Evolutionary conservation across 2,888 invertebrate genomes (phyloP).

Genomic region (Parnassius mnemosyne): DNA sequence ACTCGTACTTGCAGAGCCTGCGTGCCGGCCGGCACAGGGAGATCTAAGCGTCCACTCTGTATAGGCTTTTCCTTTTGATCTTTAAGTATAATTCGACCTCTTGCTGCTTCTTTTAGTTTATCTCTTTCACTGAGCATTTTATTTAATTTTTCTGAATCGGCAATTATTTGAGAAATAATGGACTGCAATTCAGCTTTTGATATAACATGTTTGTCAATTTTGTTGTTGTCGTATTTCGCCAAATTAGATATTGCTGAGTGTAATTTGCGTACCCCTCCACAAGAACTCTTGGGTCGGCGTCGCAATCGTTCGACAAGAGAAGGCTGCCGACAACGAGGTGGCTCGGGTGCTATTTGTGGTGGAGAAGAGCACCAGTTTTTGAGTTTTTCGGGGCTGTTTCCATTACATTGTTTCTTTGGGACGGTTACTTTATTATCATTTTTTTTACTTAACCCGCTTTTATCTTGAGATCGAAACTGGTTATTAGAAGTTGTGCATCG

Average conservation of each 20-base stretch:
- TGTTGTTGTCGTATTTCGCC: not conserved
- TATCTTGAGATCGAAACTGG: not conserved
- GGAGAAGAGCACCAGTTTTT: slow-evolving; percentile 31
- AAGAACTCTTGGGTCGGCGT: slow-evolving; percentile 15
- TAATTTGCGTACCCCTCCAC: slow-evolving; percentile 7
- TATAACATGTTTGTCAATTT: not conserved
- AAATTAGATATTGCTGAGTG: slow-evolving; percentile 8
- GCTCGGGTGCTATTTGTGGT: slow-evolving; percentile 26
- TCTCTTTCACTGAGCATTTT: slow-evolving; percentile 28
- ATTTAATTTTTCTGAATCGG: slow-evolving; percentile 24
- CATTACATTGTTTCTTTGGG: slow-evolving; percentile 20
- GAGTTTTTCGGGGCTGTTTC: slow-evolving; percentile 12
- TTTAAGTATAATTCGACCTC: no score
- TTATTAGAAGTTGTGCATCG: not conserved
- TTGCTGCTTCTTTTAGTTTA: no score
- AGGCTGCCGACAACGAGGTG: slow-evolving; percentile 30
- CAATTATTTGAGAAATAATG: not conserved
- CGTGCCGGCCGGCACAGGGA: slow-evolving; percentile 32
- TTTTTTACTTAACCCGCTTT: slow-evolving; percentile 17
- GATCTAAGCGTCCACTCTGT: no score
- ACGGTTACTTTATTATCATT: slow-evolving; percentile 18
- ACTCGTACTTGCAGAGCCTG: slow-evolving; percentile 27
- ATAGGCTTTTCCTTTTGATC: no score
- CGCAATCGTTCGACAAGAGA: slow-evolving; percentile 10
- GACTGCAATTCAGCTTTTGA: not conserved